Conservation (phyloP, 2,797 vertebrate genomes). For the Adelosebastes latens region DNA sequence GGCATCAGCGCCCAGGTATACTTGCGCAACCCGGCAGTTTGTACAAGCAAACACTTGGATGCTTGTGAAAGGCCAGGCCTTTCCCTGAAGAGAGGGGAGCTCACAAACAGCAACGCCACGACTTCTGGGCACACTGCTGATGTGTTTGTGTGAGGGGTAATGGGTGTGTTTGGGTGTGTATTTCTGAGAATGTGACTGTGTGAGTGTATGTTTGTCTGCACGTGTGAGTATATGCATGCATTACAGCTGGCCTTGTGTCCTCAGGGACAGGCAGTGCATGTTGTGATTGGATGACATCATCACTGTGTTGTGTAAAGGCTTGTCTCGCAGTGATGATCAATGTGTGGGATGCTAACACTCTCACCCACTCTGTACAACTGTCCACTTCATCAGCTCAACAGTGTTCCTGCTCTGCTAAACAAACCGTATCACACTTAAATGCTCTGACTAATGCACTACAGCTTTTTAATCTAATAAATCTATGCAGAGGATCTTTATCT, state of each 20-base stretch:
- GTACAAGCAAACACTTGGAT: conserved; percentile 73
- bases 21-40: conserved; percentile 73
- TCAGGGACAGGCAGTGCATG: conserved; percentile 47
- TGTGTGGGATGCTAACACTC: conserved; percentile 31
- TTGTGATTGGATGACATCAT: conserved; percentile 60
- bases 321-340: conserved; percentile 35
- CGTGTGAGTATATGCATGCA: conserved; percentile 17
- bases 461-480: not conserved
- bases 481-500: not conserved
- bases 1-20: conserved; percentile 58
- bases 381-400: conserved; percentile 31
- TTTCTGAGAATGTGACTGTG: conserved; percentile 42
- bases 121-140: conserved; percentile 57
- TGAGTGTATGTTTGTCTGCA: conserved; percentile 38
- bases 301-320: conserved; percentile 45
- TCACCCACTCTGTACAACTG: conserved; percentile 43
- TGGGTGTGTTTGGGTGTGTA: conserved; percentile 52
- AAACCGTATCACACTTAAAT: not conserved
- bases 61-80: conserved; percentile 74
- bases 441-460: conserved; percentile 1
- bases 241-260: conserved; percentile 65
- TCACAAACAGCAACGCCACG: conserved; percentile 61
- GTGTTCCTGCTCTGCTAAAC: not conserved
- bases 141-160: conserved; percentile 60
- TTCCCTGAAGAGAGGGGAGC: conserved; percentile 65